These are phyloP conservation scores for Acromyrmex heyeri DNA, from an alignment of 1,140 invertebrate genomes.

Conservation along the genomic window DNA sequence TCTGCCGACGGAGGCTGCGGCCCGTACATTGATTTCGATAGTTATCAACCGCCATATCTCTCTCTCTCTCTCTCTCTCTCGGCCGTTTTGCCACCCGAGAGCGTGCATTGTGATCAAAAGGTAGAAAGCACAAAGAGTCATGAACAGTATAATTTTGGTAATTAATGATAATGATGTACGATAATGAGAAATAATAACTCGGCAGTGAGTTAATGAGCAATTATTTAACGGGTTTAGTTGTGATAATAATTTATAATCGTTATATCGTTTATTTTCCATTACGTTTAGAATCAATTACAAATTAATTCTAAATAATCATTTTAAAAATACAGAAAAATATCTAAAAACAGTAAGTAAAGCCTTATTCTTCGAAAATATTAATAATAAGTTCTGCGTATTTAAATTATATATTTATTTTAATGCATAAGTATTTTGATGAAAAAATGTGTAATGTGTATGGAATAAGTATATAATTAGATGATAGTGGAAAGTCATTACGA, in stretches of 20 bases:
- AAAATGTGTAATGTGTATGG: neutral
- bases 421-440: neutral
- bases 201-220: slow-evolving; percentile 50
- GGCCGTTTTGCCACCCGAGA: neutral
- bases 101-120: slow-evolving; percentile 26
- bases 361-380: neutral
- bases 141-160: slow-evolving; percentile 52
- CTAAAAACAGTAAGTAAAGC: neutral
- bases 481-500: neutral
- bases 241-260: slow-evolving; percentile 53
- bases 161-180: slow-evolving; percentile 54
- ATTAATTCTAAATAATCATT: neutral
- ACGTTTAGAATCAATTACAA: neutral
- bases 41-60: slow-evolving; percentile 35
- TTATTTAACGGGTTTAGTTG: slow-evolving; percentile 48
- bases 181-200: slow-evolving; percentile 59
- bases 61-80: neutral
- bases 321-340: neutral
- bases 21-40: slow-evolving; percentile 66
- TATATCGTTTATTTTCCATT: neutral
- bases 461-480: neutral
- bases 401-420: neutral
- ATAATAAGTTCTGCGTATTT: neutral
- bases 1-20: slow-evolving; percentile 62
- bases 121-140: slow-evolving; percentile 35